Evolutionary conservation across 2,888 invertebrate genomes (phyloP), one percentile per base, ranked within the genome.

Genomic region (Phortica okadai): DNA sequence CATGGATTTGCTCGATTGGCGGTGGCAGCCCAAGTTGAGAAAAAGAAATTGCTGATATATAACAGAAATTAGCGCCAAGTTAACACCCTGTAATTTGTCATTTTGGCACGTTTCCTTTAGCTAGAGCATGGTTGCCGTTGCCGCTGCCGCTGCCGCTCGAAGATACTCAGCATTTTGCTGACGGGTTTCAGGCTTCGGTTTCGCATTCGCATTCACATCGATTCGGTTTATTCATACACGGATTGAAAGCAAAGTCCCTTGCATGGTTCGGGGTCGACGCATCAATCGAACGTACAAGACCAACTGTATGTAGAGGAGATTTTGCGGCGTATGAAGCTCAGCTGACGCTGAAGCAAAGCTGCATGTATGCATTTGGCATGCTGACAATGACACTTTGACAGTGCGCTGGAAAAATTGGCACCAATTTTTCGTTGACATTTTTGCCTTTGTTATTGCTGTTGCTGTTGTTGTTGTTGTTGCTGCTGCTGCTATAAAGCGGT

Each of bases 341-440:
- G 44, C 70, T 66, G 74, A 56, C 75, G 77, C 73, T 73, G n/a
- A 50, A 75, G 74, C 73, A 77, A n/a, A 82, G 87, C 72, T 86
- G 87, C 80, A 87, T 75, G 74, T 72, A 85, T 88, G 88, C 84
- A 85, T 86, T 89, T 89, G 89, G 89, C 89, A 90, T 84, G 81
- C 82, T 90, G 90, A 90, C 89, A 90, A 90, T 89, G 89, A 88
- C 89, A 90, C 88, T 90, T 88, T 90, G 90, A 90, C 90, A 90
- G 83, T 81, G 81, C 87, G 86, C 78, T 82, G 83, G 85, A 89
- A 88, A 88, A 89, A 88, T 88, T 88, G 89, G 89, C 89, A 89
- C 86, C 88, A 88, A 89, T 88, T 88, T 83, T 85, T 77, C 86
- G 82, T 82, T 87, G 86, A 88, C 88, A 85, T 88, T 67, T 74